Evolutionary conservation across 2,797 vertebrate genomes (phyloP).

Genomic region (Sylvia borin): DNA sequence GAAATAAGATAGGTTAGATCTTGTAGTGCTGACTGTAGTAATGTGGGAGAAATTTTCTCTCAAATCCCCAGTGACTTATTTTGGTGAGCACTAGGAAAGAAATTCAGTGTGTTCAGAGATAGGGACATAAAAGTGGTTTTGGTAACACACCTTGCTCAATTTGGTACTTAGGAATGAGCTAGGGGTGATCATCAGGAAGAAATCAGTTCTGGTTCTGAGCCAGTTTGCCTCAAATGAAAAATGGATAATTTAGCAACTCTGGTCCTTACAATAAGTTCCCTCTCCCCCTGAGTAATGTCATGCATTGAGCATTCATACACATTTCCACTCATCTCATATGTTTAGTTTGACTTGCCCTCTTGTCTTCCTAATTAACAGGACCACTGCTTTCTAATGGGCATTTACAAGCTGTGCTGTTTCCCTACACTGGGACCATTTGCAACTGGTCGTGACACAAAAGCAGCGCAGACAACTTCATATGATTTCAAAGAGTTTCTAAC

Average conservation of each 20-base stretch:
- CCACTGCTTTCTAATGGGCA: background rate
- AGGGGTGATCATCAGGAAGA: background rate
- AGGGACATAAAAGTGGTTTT: background rate
- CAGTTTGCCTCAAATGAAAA: background rate
- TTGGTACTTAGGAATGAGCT: background rate
- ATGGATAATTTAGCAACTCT: background rate
- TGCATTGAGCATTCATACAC: fast-evolving
- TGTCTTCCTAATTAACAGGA: background rate
- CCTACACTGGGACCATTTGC: background rate
- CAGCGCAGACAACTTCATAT: background rate
- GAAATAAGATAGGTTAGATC: background rate
- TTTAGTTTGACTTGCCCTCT: background rate
- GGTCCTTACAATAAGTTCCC: background rate
- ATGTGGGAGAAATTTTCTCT: background rate
- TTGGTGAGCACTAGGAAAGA: background rate
- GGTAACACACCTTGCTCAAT: background rate
- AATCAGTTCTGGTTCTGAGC: background rate
- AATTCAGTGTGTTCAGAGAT: background rate
- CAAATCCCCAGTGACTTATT: background rate
- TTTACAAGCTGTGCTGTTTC: background rate
- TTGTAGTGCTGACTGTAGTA: background rate
- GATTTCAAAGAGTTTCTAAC: background rate
- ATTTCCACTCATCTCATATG: background rate
- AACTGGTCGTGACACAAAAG: background rate
- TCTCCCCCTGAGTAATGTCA: background rate